Percentiles rank a stretch among this genome's conserved stretches.
Conservation (phyloP, 2,113 vertebrate genomes). For the Puffinus mauretanicus region DNA sequence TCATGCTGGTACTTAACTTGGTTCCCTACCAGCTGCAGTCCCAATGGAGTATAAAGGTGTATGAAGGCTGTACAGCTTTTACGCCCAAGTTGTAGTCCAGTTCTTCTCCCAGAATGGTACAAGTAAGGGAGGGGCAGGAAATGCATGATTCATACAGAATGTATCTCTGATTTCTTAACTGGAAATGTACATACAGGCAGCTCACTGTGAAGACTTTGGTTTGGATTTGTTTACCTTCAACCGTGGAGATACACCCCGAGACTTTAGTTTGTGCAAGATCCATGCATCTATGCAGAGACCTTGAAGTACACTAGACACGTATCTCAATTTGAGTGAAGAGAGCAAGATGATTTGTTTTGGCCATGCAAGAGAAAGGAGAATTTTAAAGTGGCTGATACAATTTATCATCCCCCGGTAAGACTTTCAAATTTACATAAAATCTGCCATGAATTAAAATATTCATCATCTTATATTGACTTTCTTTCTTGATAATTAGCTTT, state of each 20-base stretch:
- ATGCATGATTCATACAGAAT: background rate
- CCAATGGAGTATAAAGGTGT: background rate
- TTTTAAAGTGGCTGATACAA: background rate
- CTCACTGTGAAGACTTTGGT: background rate
- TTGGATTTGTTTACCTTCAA: background rate
- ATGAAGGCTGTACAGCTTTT: background rate
- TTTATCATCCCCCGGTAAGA: background rate
- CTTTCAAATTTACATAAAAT: background rate
- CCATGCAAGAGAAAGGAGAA: background rate
- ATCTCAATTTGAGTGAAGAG: background rate
- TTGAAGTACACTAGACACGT: background rate
- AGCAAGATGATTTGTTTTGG: background rate
- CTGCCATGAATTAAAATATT: background rate
- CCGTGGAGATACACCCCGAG: background rate
- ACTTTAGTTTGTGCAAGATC: background rate
- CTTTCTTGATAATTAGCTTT: background rate
- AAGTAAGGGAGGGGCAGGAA: background rate
- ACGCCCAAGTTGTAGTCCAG: background rate
- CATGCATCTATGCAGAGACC: background rate
- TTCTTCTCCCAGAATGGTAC: background rate
- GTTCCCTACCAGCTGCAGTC: background rate
- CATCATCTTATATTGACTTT: background rate
- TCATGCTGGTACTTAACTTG: background rate
- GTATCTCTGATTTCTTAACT: background rate
- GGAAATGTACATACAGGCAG: background rate